Percentiles rank a stretch among this genome's conserved stretches.
These are phyloP conservation scores for Argya squamiceps DNA, from an alignment of 2,797 vertebrate genomes.

Conservation along the genomic window DNA sequence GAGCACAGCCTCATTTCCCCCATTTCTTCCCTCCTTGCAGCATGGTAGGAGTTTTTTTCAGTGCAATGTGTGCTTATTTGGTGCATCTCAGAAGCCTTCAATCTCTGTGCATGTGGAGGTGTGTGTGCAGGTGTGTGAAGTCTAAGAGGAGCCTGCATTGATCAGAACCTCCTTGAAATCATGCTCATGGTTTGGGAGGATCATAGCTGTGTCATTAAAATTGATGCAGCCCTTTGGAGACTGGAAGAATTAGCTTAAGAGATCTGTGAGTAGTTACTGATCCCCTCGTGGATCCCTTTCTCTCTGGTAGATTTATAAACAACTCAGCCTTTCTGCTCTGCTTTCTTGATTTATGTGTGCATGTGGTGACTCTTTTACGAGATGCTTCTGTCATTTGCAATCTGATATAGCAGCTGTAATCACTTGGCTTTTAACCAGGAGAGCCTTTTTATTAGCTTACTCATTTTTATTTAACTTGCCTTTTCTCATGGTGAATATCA, in stretches of 20 bases:
- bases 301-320: constrained; percentile 36
- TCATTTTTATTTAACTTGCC: constrained; percentile 39
- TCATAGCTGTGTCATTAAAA: constrained; percentile 10
- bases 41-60: neutral
- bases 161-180: constrained; percentile 34
- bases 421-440: constrained; percentile 36
- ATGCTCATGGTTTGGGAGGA: neutral
- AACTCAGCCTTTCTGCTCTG: constrained; percentile 15
- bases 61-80: neutral
- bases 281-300: constrained; percentile 14
- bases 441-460: constrained; percentile 44
- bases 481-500: constrained; percentile 31
- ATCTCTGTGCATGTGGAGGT: neutral
- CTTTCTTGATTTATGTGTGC: constrained; percentile 11
- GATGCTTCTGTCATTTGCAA: constrained; percentile 43
- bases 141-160: neutral
- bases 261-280: constrained; percentile 14
- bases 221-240: constrained; percentile 7
- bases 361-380: constrained; percentile 2
- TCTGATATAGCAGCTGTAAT: constrained; percentile 35
- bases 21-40: neutral
- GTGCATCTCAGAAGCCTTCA: neutral
- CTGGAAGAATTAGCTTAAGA: constrained; percentile 31
- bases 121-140: neutral
- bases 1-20: neutral